Conservation (phyloP, 2,113 vertebrate species). For the Cyprinodon brontotheroides region DNA sequence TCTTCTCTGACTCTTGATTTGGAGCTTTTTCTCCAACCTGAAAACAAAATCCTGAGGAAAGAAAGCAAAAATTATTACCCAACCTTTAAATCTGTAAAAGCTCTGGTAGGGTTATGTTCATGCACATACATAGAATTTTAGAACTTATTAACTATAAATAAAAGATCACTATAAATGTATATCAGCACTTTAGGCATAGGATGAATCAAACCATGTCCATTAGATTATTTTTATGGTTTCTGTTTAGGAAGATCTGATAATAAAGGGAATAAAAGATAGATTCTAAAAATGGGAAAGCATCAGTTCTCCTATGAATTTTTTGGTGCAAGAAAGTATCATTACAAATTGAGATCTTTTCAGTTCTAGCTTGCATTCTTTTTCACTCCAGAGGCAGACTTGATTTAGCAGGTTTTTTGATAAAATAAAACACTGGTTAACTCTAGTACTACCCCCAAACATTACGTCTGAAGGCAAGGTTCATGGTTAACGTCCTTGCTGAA, state of each 20-base stretch:
- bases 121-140: conserved; percentile 19
- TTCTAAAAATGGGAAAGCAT: not conserved
- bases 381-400: not conserved
- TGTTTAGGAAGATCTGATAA: too few relatives aligned
- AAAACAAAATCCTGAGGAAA: conserved; percentile 40
- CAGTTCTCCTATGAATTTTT: too few relatives aligned
- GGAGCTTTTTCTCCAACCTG: conserved; percentile 41
- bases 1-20: conserved; percentile 28
- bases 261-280: not conserved
- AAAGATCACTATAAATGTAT: not conserved
- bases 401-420: not conserved
- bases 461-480: conserved; percentile 16
- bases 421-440: not conserved
- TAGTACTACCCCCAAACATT: conserved; percentile 19
- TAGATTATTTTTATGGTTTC: not conserved
- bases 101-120: conserved; percentile 18
- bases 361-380: not conserved
- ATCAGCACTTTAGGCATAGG: not conserved
- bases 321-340: not conserved
- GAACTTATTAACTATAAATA: not conserved
- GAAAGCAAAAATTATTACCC: not conserved
- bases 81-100: conserved; percentile 50
- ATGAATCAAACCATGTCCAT: not conserved
- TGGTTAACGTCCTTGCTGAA: conserved; percentile 18
- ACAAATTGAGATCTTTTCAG: not conserved